Evolutionary conservation across 2,888 invertebrate species (phyloP), one percentile per base, ranked within the genome.

Genomic region (Ectemnius continuus): DNA sequence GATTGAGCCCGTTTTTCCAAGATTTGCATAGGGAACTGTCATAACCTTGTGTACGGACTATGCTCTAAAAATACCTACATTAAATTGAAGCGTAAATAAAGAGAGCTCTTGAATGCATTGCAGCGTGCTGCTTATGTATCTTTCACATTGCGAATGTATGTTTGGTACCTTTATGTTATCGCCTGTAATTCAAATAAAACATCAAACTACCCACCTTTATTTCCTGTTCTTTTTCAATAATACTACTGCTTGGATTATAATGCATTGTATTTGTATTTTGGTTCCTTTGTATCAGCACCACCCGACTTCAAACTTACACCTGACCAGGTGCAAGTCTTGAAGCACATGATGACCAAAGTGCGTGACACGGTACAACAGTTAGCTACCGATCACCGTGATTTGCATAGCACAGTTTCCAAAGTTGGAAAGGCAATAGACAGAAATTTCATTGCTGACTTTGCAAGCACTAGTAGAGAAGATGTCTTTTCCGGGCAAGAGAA

Each of bases 371-470:
- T 97, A 0, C 95, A 95, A 79, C 94, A 96, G 88, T 92, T 98
- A 84, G 96, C 97, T 0, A 94, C 96, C 73, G 98, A 98, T 91
- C 97, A 97, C 88, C 93, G 97, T 63, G 94, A 94, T 77, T 92
- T 97, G 16, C 97, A 98, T 88, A 94, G 94, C 81, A 93, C 94
- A 4, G 96, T 96, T 4, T 99, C 99, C 0, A 96, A 97, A 93
- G 97, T 99, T 62, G 99, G 99, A 64, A 99, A 99, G 92, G 96
- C 97, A 0, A 97, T 99, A 84, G 99, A 99, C 90, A 94, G 97
- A 86, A 98, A 98, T 92, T 98, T 98, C 88, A 96, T 96, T 52
- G 94, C 96, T 0, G 98, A 99, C 91, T 98, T 97, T 91, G 95
- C 95, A 0, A 95, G 97, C 1, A 97, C 97, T 0, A 96, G 96